Conservation (phyloP, 1,140 invertebrate genomes). For the Hydropsyche tenuis region DNA sequence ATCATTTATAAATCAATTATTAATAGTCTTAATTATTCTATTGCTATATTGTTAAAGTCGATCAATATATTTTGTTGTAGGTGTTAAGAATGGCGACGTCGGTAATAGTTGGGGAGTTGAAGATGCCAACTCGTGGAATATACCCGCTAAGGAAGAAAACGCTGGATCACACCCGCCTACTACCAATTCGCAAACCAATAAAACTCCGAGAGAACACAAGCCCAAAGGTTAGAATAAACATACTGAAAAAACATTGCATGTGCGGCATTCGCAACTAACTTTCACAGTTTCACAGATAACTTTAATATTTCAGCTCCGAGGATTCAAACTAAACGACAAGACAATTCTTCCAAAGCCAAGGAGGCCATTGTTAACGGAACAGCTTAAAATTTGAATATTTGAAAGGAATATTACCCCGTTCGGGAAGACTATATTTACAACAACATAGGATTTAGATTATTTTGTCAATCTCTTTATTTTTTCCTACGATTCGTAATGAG, state of each 20-base stretch:
- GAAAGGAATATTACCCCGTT: conserved; percentile 30
- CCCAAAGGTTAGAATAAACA: conserved; percentile 25
- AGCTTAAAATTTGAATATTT: conserved; percentile 45
- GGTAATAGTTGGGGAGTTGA: conserved; percentile 26
- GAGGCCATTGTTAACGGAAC: conserved; percentile 69
- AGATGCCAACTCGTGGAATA: background rate
- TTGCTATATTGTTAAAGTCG: background rate
- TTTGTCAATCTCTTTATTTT: conserved; percentile 38
- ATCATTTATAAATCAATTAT: no score
- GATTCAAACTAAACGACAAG: conserved; percentile 53
- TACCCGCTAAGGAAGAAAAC: conserved; percentile 1
- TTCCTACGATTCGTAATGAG: conserved; percentile 22
- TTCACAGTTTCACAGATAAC: no score
- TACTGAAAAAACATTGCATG: conserved; percentile 11
- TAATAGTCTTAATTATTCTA: background rate
- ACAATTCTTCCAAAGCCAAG: conserved; percentile 63
- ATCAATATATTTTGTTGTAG: conserved; percentile 26
- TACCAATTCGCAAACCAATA: conserved; percentile 25
- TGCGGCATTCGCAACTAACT: background rate
- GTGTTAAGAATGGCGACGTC: conserved; percentile 43
- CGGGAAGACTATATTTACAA: conserved; percentile 41
- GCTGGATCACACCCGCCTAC: conserved; percentile 16
- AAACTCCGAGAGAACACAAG: conserved; percentile 25
- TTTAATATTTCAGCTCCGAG: conserved; percentile 44
- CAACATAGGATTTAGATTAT: conserved; percentile 47